phyloP scores from a whole-genome alignment of 2,888 invertebrate genomes.

The Isoperla grammatica region DNA sequence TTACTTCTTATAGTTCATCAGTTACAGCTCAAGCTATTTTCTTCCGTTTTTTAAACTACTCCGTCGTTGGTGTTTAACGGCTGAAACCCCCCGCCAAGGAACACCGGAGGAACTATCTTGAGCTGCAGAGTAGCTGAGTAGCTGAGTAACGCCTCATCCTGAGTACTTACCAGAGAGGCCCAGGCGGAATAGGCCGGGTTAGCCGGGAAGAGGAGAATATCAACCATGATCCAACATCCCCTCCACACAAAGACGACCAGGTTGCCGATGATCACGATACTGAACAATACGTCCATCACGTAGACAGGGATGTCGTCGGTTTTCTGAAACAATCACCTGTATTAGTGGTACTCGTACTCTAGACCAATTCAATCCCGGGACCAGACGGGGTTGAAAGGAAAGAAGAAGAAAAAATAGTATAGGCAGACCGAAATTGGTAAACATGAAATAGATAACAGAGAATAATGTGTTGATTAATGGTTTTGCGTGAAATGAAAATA shows the following conservation, averaged over 20 bases:
- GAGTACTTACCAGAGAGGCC: constrained; percentile 72
- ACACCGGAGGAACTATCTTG: too few relatives aligned
- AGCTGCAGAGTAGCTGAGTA: too few relatives aligned
- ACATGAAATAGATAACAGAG: neutral
- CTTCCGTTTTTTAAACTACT: too few relatives aligned
- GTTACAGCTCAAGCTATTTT: too few relatives aligned
- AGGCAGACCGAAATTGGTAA: neutral
- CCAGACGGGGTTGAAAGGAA: too few relatives aligned
- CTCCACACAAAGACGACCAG: constrained; percentile 86
- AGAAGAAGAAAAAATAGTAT: too few relatives aligned
- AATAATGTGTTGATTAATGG: neutral
- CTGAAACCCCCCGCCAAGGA: too few relatives aligned
- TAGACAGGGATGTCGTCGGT: constrained; percentile 49
- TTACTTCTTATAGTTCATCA: too few relatives aligned
- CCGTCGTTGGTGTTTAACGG: too few relatives aligned
- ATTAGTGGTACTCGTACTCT: neutral
- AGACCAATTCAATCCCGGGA: neutral
- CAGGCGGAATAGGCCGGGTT: constrained; percentile 62
- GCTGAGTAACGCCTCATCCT: too few relatives aligned
- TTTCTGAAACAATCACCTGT: constrained; percentile 31
- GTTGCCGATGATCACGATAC: constrained; percentile 75
- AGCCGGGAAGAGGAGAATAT: constrained; percentile 71
- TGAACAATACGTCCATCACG: constrained; percentile 79
- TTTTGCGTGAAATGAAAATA: too few relatives aligned
- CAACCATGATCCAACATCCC: constrained; percentile 77